phyloP scores from a whole-genome alignment of 2,888 invertebrate genomes.

The Hirtodrosophila cameraria region DNA sequence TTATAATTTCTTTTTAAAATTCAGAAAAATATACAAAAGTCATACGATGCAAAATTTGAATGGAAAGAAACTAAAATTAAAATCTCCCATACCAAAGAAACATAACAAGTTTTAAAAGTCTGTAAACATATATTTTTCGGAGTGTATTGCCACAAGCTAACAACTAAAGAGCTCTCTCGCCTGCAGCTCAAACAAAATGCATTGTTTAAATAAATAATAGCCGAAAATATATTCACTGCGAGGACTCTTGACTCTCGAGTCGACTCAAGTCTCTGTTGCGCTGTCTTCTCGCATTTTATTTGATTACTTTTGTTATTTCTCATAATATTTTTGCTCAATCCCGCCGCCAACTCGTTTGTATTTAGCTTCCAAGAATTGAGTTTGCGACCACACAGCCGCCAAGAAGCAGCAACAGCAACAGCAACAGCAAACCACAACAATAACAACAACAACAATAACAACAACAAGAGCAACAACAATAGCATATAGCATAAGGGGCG shows the following conservation, averaged over 20 bases:
- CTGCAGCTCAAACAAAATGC: conserved; percentile 38
- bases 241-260: conserved; percentile 20
- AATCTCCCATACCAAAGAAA: too few relatives aligned
- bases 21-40: too few relatives aligned
- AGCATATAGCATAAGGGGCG: conserved; percentile 44
- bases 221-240: conserved; percentile 22
- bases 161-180: too few relatives aligned
- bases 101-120: too few relatives aligned
- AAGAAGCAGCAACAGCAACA: conserved; percentile 20
- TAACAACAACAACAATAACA: conserved; percentile 16
- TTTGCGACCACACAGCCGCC: conserved; percentile 55
- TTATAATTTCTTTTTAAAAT: too few relatives aligned
- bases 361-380: conserved; percentile 62
- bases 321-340: conserved; percentile 72
- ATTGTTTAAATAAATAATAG: conserved; percentile 49
- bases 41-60: too few relatives aligned
- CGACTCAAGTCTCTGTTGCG: conserved; percentile 1
- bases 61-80: too few relatives aligned
- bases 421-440: conserved; percentile 19
- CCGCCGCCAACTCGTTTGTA: conserved; percentile 58
- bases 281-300: conserved; percentile 37
- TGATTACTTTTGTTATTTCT: conserved; percentile 71
- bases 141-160: conserved; percentile 4
- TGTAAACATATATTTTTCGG: too few relatives aligned
- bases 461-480: conserved; percentile 22